Conservation (phyloP, 2,113 vertebrate genomes). For the Martes martes region DNA sequence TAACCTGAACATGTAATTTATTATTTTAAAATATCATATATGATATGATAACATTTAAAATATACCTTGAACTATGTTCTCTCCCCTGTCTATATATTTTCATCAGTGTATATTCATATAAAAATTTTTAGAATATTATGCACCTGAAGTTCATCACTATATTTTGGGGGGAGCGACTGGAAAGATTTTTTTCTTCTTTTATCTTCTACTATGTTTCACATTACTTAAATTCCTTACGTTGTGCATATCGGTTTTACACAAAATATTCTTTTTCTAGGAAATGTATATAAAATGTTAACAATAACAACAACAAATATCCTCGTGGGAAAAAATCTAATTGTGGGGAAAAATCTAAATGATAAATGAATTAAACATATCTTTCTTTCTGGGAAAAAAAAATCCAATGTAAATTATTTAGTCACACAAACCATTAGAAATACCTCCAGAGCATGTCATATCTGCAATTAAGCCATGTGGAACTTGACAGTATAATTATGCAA, state of each 20-base stretch:
- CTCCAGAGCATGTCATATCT: neutral
- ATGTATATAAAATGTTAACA: neutral
- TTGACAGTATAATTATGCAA: neutral
- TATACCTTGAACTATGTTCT: neutral
- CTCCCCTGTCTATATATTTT: neutral
- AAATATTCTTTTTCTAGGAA: neutral
- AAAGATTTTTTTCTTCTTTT: neutral
- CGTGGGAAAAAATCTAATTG: neutral
- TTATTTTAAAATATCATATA: neutral
- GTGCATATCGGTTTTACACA: neutral
- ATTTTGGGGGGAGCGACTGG: neutral
- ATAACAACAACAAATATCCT: neutral
- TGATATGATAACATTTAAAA: neutral
- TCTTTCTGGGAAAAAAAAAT: neutral
- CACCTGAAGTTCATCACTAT: neutral
- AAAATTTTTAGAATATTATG: neutral
- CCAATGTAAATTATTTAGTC: neutral
- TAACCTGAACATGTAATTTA: neutral
- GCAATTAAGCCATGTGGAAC: neutral
- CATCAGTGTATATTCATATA: neutral
- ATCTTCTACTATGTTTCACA: neutral
- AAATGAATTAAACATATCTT: neutral
- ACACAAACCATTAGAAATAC: neutral
- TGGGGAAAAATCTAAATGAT: neutral
- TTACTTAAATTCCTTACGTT: neutral